phyloP scores from a whole-genome alignment of 2,113 vertebrate species.

The Aleadryas rufinucha region DNA sequence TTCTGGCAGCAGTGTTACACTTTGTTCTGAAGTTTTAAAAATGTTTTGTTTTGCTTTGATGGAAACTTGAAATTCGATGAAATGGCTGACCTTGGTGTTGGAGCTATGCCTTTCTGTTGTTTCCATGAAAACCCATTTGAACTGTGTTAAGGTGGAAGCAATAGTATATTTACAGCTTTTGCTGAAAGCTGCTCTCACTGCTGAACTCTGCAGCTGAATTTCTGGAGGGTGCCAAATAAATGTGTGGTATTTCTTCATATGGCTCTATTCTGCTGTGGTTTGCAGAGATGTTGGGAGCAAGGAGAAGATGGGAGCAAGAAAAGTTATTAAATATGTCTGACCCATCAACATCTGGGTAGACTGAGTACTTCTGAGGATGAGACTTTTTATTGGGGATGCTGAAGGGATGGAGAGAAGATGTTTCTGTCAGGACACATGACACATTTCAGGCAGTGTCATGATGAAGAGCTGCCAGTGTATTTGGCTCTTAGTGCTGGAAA shows the following conservation, averaged over 20 bases:
- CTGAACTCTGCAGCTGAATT: background rate
- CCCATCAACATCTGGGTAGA: background rate
- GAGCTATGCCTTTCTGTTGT: background rate
- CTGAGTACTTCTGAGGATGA: background rate
- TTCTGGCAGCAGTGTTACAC: background rate
- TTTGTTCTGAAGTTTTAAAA: slow-evolving; percentile 1
- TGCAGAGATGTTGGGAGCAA: background rate
- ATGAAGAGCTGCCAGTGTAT: background rate
- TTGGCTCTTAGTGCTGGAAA: background rate
- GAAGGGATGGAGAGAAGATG: background rate
- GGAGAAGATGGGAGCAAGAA: background rate
- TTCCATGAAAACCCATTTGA: background rate
- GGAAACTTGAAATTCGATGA: slow-evolving; percentile 21
- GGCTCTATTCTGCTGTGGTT: background rate
- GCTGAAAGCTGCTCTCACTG: background rate
- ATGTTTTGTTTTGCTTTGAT: slow-evolving; percentile 6
- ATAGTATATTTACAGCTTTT: background rate
- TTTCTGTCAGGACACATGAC: background rate
- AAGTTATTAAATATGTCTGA: background rate
- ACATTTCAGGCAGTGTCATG: background rate
- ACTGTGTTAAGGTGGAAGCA: background rate
- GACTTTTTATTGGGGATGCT: background rate
- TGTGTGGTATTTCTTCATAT: background rate
- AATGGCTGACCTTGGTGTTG: background rate
- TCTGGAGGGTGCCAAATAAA: background rate